A percentile compares a stretch with the other conserved stretches of the same genome.
Evolutionary conservation across 2,113 vertebrate species (phyloP).

Genomic region (Leucosticte australis): DNA sequence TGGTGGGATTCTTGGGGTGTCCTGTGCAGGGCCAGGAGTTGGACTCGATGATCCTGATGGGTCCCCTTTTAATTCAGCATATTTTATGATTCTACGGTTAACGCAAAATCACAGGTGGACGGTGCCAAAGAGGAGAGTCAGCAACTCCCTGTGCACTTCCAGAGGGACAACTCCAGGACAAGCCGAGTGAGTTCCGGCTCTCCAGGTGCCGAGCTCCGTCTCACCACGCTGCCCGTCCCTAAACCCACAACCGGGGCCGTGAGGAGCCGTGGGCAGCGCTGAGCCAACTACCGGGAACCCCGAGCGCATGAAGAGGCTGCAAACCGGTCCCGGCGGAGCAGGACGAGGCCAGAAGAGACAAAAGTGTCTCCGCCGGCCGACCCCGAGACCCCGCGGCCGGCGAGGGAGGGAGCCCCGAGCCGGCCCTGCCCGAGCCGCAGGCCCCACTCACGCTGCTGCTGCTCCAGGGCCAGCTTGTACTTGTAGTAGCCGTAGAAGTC

Average conservation of each 20-base stretch:
- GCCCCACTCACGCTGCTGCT: slow-evolving; percentile 86
- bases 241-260: background rate
- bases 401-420: background rate
- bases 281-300: background rate
- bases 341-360: background rate
- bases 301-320: background rate
- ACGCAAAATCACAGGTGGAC: accelerated
- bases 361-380: background rate
- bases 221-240: background rate
- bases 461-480: slow-evolving; percentile 91
- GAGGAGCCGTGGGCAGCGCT: background rate
- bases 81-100: too few relatives aligned
- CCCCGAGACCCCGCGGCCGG: background rate
- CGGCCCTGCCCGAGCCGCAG: background rate
- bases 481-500: slow-evolving; percentile 98
- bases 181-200: background rate
- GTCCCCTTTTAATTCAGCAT: background rate
- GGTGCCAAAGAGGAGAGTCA: background rate
- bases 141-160: accelerated
- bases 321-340: background rate
- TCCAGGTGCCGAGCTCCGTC: background rate
- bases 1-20: background rate
- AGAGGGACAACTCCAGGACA: background rate
- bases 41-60: background rate
- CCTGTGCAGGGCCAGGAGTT: background rate